Evolutionary conservation across 2,113 vertebrate species (phyloP).

Genomic region (Seriola dumerili): DNA sequence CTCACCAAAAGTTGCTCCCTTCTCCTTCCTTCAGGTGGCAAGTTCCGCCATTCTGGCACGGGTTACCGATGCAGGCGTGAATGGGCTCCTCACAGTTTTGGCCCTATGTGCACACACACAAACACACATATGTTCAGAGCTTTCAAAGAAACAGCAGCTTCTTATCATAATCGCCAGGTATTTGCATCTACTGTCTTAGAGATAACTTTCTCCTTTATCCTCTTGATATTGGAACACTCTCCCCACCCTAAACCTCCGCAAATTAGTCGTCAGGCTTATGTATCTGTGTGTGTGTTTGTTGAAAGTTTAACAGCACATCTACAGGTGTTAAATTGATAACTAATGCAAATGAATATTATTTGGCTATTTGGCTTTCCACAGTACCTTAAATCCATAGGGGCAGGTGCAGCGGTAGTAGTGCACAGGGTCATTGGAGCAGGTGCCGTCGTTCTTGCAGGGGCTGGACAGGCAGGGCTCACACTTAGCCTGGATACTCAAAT

Average conservation of each 20-base stretch:
- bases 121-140: slow-evolving; percentile 24
- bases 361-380: background rate
- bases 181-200: background rate
- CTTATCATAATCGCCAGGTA: background rate
- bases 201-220: background rate
- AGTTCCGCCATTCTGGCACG: slow-evolving; percentile 93
- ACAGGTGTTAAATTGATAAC: background rate
- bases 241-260: background rate
- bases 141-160: slow-evolving; percentile 8
- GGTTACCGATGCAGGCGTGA: slow-evolving; percentile 95
- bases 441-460: slow-evolving; percentile 97
- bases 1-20: slow-evolving; percentile 94
- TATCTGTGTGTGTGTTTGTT: background rate
- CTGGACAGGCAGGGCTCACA: slow-evolving; percentile 97
- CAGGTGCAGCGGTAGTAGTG: slow-evolving; percentile 97
- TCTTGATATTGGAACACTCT: background rate
- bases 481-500: slow-evolving; percentile 93
- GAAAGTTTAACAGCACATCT: too few species aligned
- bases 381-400: slow-evolving; percentile 97
- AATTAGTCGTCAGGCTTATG: background rate
- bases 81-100: slow-evolving; percentile 96
- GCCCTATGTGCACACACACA: slow-evolving; percentile 83
- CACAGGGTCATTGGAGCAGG: slow-evolving; percentile 95
- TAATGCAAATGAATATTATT: background rate
- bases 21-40: slow-evolving; percentile 97